Conservation (phyloP, 2,888 invertebrate species). For the Beris chalybata region DNA sequence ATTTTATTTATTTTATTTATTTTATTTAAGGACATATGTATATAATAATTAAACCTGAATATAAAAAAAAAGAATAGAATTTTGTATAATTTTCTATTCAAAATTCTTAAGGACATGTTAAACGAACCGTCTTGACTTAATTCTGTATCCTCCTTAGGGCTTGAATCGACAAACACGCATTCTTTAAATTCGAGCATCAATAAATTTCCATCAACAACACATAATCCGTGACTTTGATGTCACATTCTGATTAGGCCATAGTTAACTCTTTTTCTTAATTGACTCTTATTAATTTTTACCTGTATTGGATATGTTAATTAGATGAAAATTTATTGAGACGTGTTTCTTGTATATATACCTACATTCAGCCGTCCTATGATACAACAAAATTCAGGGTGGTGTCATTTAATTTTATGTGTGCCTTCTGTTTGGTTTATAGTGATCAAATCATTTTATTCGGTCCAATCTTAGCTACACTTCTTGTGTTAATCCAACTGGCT, state of each 20-base stretch:
- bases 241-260: slow-evolving; percentile 18
- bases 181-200: slow-evolving; percentile 1
- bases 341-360: not conserved
- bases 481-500: too few species aligned
- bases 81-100: too few species aligned
- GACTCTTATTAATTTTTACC: slow-evolving; percentile 27
- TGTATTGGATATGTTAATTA: slow-evolving; percentile 20
- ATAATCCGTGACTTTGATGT: slow-evolving; percentile 14
- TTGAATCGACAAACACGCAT: too few species aligned
- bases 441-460: slow-evolving; percentile 16
- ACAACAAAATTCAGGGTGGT: not conserved
- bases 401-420: slow-evolving; percentile 23
- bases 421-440: slow-evolving; percentile 17
- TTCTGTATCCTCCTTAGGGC: too few species aligned
- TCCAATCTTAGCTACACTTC: too few species aligned
- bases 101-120: too few species aligned
- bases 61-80: too few species aligned
- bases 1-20: too few species aligned
- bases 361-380: too few species aligned
- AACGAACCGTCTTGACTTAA: too few species aligned
- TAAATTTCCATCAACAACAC: slow-evolving; percentile 16
- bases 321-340: slow-evolving; percentile 20
- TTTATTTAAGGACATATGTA: too few species aligned
- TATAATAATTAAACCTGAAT: too few species aligned
- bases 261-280: slow-evolving; percentile 15